A percentile compares a stretch with the other conserved stretches of the same genome.
Evolutionary conservation across 1,140 invertebrate genomes (phyloP).

Genomic region (Temnothorax nylanderi): DNA sequence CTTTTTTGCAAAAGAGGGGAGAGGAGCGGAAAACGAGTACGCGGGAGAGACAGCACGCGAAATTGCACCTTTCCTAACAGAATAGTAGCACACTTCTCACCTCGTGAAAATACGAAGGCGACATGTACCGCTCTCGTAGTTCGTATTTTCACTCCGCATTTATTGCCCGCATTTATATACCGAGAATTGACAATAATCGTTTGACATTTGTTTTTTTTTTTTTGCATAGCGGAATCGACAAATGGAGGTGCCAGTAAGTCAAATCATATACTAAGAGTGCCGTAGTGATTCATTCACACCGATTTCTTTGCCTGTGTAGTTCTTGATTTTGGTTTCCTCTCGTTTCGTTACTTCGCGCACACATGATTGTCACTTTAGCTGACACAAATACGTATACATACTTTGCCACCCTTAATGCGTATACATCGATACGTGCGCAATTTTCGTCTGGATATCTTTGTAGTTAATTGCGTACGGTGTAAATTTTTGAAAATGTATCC

Average conservation of each 20-base stretch:
- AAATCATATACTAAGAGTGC: slow-evolving; percentile 82
- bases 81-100: slow-evolving; percentile 72
- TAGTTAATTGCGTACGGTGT: slow-evolving; percentile 30
- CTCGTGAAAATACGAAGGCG: slow-evolving; percentile 77
- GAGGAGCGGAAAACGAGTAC: slow-evolving; percentile 51
- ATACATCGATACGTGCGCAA: slow-evolving; percentile 4
- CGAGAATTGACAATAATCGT: slow-evolving; percentile 79
- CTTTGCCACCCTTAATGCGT: background rate
- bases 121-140: slow-evolving; percentile 42
- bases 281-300: slow-evolving; percentile 72
- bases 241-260: slow-evolving; percentile 96
- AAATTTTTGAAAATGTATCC: slow-evolving; percentile 7
- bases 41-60: slow-evolving; percentile 68
- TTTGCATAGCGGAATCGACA: slow-evolving; percentile 90
- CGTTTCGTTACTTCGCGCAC: background rate
- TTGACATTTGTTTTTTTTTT: slow-evolving; percentile 79
- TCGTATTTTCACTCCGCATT: slow-evolving; percentile 78
- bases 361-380: slow-evolving; percentile 6
- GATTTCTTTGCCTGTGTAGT: slow-evolving; percentile 38
- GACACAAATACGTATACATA: background rate
- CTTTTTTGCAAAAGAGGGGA: slow-evolving; percentile 51
- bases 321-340: slow-evolving; percentile 13
- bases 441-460: background rate
- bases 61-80: slow-evolving; percentile 73
- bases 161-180: slow-evolving; percentile 41